These are phyloP conservation scores for Volucella zonaria DNA, from an alignment of 2,888 invertebrate genomes.

Conservation along the genomic window DNA sequence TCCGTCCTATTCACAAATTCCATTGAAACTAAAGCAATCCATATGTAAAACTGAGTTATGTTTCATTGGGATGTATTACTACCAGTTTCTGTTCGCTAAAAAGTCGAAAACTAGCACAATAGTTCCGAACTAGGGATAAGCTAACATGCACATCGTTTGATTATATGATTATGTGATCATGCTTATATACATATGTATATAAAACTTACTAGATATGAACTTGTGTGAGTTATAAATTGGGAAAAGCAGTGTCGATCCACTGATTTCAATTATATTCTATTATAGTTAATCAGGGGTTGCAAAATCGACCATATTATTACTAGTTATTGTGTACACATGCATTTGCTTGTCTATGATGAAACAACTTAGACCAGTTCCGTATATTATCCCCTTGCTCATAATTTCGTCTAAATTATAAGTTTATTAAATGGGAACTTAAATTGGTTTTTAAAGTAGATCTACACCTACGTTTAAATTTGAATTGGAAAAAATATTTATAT, in stretches of 20 bases:
- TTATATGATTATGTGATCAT: conserved; percentile 17
- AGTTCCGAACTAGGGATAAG: conserved; percentile 8
- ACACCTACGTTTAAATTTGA: conserved; percentile 12
- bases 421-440: conserved; percentile 43
- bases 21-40: conserved; percentile 66
- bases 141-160: conserved; percentile 48
- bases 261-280: conserved; percentile 47
- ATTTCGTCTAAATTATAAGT: conserved; percentile 5
- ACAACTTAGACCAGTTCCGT: conserved; percentile 23
- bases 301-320: conserved; percentile 33
- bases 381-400: conserved; percentile 1
- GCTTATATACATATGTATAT: not conserved
- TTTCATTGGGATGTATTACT: conserved; percentile 36
- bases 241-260: conserved; percentile 5
- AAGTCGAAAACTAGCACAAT: conserved; percentile 24
- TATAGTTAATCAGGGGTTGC: conserved; percentile 47
- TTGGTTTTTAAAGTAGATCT: conserved; percentile 44
- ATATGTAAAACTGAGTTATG: conserved; percentile 34
- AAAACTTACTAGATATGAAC: conserved; percentile 53
- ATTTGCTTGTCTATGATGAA: conserved; percentile 10
- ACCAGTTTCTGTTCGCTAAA: conserved; percentile 8
- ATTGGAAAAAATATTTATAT: not conserved
- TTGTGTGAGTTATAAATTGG: conserved; percentile 25
- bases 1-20: conserved; percentile 59
- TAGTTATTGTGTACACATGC: not conserved